These are phyloP conservation scores for Lanistes nyassanus DNA, from an alignment of 1,140 invertebrate species.

Conservation along the genomic window DNA sequence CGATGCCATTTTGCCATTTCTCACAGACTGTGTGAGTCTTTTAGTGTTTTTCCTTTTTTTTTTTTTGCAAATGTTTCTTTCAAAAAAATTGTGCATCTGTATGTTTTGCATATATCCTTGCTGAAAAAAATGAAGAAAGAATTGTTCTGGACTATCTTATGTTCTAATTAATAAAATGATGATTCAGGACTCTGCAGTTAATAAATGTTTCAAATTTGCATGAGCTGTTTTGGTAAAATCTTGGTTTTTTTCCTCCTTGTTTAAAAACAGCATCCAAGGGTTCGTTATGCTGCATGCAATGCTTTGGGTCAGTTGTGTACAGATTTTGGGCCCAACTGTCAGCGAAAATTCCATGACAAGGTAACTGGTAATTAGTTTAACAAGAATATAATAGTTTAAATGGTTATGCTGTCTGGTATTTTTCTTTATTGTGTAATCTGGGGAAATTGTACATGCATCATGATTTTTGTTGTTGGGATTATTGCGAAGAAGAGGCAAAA, in stretches of 20 bases:
- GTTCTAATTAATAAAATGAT: no score
- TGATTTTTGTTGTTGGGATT: no score
- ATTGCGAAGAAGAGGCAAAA: no score
- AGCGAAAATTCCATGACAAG: conserved; percentile 97
- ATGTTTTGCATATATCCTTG: neutral
- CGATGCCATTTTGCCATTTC: conserved; percentile 83
- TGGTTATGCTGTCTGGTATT: no score
- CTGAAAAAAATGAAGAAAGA: neutral
- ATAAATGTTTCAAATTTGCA: neutral
- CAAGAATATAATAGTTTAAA: neutral
- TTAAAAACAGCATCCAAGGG: conserved; percentile 79
- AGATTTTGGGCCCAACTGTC: conserved; percentile 95
- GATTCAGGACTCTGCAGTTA: no score
- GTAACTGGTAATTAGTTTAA: conserved; percentile 50
- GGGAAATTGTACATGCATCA: no score
- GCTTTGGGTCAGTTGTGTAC: conserved; percentile 99
- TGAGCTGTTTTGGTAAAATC: neutral
- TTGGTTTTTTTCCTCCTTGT: neutral
- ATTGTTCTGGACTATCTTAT: no score
- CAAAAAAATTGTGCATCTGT: no score
- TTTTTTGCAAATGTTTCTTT: conserved; percentile 32
- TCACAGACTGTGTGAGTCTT: conserved; percentile 83
- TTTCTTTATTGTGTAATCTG: no score
- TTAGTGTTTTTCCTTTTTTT: neutral
- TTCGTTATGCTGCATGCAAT: conserved; percentile 97